Percentiles rank a stretch among this genome's conserved stretches.
phyloP scores from a whole-genome alignment of 1,140 invertebrate species.

The Papilio polytes region DNA sequence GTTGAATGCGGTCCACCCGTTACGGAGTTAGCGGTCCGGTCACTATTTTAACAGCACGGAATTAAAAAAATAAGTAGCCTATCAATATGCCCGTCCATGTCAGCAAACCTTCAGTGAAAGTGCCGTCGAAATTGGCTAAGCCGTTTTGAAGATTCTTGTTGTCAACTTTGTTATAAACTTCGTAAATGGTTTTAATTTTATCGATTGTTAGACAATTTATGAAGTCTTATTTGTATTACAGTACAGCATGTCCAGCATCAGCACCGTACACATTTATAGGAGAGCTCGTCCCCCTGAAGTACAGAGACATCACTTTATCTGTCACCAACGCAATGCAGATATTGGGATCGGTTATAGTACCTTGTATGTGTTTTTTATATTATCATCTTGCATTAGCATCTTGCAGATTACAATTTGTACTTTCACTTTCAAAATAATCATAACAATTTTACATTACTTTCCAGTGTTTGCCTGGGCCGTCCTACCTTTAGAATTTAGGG shows the following conservation, averaged over 20 bases:
- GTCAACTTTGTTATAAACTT: neutral
- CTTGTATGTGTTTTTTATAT: slow-evolving; percentile 59
- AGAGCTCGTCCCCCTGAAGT: slow-evolving; percentile 65
- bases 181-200: neutral
- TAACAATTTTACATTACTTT: slow-evolving; percentile 42
- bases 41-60: too few relatives aligned
- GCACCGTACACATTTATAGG: slow-evolving; percentile 73
- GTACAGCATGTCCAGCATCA: slow-evolving; percentile 70
- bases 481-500: slow-evolving; percentile 83
- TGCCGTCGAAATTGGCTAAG: too few relatives aligned
- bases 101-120: too few relatives aligned
- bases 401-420: neutral
- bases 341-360: slow-evolving; percentile 61
- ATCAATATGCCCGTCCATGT: too few relatives aligned
- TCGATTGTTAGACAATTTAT: neutral
- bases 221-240: slow-evolving; percentile 45
- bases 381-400: too few relatives aligned
- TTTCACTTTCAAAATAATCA: neutral
- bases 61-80: too few relatives aligned
- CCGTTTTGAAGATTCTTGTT: neutral
- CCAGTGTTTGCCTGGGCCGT: slow-evolving; percentile 86
- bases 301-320: slow-evolving; percentile 68
- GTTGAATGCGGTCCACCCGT: too few relatives aligned
- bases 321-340: slow-evolving; percentile 71
- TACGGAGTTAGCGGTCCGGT: too few relatives aligned